Evolutionary conservation across 2,797 vertebrate species (phyloP).

Genomic region (Phataginus tetradactyla): DNA sequence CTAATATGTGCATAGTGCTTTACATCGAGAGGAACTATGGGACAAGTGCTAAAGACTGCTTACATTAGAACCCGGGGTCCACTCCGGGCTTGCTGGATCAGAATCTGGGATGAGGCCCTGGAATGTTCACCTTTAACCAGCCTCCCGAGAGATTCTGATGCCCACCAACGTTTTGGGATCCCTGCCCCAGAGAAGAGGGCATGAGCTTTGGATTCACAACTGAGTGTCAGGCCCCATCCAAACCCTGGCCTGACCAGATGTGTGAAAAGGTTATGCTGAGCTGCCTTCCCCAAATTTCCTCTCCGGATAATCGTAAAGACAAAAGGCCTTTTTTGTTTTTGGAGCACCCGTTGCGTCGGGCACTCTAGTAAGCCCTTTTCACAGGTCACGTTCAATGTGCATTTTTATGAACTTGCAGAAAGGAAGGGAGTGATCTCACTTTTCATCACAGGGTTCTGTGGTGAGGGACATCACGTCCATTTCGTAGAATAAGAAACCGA

Average conservation of each 20-base stretch:
- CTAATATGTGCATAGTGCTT: background rate
- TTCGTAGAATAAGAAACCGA: background rate
- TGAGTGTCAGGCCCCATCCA: background rate
- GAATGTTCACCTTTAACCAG: background rate
- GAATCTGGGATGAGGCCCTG: background rate
- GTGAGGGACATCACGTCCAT: no score
- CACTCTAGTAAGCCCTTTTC: fast-evolving
- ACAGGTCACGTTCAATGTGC: background rate
- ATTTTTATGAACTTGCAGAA: background rate
- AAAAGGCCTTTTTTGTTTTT: background rate
- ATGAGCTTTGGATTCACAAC: background rate
- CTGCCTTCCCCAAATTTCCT: background rate
- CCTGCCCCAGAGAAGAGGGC: fast-evolving
- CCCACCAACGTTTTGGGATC: background rate
- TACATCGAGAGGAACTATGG: background rate
- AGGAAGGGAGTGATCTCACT: background rate
- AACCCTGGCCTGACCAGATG: background rate
- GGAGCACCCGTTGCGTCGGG: background rate
- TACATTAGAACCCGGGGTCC: fast-evolving
- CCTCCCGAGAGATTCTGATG: background rate
- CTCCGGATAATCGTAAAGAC: background rate
- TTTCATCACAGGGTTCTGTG: background rate
- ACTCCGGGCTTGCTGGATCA: background rate
- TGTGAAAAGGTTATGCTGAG: background rate
- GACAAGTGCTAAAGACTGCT: background rate